Conservation (phyloP, 2,888 invertebrate genomes). For the Leptodirus hochenwartii region DNA sequence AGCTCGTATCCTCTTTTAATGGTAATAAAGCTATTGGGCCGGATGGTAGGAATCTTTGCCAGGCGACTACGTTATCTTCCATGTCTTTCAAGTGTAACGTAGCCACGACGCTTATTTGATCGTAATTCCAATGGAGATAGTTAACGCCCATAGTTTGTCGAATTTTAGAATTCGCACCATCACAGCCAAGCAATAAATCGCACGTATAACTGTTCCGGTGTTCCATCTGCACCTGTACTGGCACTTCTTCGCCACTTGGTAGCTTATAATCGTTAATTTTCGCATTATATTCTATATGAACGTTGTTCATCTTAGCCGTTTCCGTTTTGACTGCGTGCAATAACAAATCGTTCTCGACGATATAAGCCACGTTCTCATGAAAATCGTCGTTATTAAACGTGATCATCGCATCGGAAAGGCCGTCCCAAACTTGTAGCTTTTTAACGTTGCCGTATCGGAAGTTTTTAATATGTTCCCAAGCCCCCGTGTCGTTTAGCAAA, state of each 20-base stretch:
- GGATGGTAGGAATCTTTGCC: slow-evolving; percentile 87
- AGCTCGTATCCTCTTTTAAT: slow-evolving; percentile 53
- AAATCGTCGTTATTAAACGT: slow-evolving; percentile 62
- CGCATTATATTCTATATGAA: slow-evolving; percentile 48
- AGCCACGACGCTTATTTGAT: slow-evolving; percentile 85
- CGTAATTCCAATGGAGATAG: slow-evolving; percentile 67
- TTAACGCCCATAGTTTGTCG: slow-evolving; percentile 65
- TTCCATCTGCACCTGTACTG: slow-evolving; percentile 36
- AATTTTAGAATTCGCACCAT: slow-evolving; percentile 81
- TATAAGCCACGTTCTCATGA: slow-evolving; percentile 63
- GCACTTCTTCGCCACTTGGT: slow-evolving; percentile 25
- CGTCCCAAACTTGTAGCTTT: slow-evolving; percentile 89
- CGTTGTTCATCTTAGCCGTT: slow-evolving; percentile 31
- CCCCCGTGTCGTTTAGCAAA: slow-evolving; percentile 58
- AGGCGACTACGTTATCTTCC: slow-evolving; percentile 71
- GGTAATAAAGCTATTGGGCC: slow-evolving; percentile 90
- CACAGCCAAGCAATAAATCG: slow-evolving; percentile 74
- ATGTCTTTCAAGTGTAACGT: slow-evolving; percentile 70
- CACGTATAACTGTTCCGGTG: slow-evolving; percentile 46
- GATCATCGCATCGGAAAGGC: slow-evolving; percentile 74
- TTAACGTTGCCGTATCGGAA: slow-evolving; percentile 56
- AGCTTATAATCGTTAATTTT: slow-evolving; percentile 50
- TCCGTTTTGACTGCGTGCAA: slow-evolving; percentile 52
- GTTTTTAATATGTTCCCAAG: slow-evolving; percentile 63
- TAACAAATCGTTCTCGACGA: slow-evolving; percentile 87